These are phyloP conservation scores for Urosaurus nigricauda DNA, from an alignment of 2,797 vertebrate species.

Conservation along the genomic window DNA sequence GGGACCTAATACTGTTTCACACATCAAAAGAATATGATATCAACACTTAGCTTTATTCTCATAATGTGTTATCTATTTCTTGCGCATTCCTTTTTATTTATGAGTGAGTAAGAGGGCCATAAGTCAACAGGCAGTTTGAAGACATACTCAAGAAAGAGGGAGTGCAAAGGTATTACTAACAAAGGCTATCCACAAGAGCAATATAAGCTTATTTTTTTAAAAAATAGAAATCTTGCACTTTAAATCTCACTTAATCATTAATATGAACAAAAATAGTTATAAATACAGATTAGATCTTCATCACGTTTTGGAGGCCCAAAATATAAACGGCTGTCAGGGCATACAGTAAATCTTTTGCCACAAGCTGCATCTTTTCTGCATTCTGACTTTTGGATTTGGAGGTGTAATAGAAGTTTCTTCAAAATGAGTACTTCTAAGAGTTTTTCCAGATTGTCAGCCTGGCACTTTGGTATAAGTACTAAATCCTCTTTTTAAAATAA, in stretches of 20 bases:
- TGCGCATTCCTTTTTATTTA: neutral
- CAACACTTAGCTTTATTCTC: neutral
- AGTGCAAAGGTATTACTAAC: neutral
- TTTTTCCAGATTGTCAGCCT: conserved; percentile 50
- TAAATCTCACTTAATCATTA: neutral
- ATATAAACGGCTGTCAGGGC: neutral
- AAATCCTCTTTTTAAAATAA: conserved; percentile 65
- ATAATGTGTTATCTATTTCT: neutral
- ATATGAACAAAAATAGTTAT: neutral
- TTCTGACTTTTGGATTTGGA: neutral
- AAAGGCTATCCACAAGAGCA: neutral
- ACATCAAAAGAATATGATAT: neutral
- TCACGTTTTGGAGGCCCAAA: neutral
- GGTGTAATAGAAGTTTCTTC: neutral
- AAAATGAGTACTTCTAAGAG: neutral
- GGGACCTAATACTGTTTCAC: neutral
- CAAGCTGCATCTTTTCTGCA: neutral
- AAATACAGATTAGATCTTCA: neutral
- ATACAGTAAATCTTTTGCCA: conserved; percentile 7
- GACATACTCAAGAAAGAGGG: too few relatives aligned
- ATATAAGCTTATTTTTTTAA: neutral
- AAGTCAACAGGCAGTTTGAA: too few relatives aligned
- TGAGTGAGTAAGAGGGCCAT: neutral
- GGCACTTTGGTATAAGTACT: conserved; percentile 54
- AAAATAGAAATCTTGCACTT: neutral